A percentile compares a stretch with the other conserved stretches of the same genome.
Evolutionary conservation across 2,797 vertebrate genomes (phyloP).

Genomic region (Anniella stebbinsi): DNA sequence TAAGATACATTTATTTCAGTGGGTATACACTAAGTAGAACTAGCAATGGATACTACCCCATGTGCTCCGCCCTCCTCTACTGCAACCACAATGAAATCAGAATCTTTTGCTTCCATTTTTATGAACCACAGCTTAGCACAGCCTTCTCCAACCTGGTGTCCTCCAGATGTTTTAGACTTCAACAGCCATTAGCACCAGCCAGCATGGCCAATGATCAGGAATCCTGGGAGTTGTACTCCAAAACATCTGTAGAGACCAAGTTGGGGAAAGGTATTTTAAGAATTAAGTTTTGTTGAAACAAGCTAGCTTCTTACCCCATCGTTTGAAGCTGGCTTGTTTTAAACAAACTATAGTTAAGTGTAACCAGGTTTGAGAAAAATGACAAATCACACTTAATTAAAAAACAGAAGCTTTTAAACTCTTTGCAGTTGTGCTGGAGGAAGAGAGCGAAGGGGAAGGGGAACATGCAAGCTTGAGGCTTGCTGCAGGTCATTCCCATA

Average conservation of each 20-base stretch:
- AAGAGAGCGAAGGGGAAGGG: not conserved
- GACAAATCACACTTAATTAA: not conserved
- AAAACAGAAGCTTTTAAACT: not conserved
- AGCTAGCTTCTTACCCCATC: not conserved
- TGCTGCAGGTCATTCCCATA: not conserved
- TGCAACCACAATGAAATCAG: not conserved
- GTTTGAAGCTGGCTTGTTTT: not conserved
- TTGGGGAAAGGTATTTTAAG: no score
- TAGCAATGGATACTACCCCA: no score
- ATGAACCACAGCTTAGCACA: not conserved
- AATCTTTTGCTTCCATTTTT: not conserved
- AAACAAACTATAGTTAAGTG: not conserved
- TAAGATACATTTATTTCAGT: no score
- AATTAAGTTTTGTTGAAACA: not conserved
- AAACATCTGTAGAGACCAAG: no score
- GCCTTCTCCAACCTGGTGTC: no score
- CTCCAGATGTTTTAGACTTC: no score
- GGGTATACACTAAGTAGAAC: no score
- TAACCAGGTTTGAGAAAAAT: not conserved
- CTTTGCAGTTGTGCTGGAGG: not conserved
- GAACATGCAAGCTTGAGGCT: not conserved
- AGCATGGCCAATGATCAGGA: no score
- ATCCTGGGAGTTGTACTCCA: no score
- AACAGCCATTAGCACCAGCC: no score
- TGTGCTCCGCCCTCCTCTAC: not conserved